A percentile compares a stretch with the other conserved stretches of the same genome.
These are phyloP conservation scores for Zaprionus nigranus DNA, from an alignment of 1,140 invertebrate genomes.

Conservation along the genomic window DNA sequence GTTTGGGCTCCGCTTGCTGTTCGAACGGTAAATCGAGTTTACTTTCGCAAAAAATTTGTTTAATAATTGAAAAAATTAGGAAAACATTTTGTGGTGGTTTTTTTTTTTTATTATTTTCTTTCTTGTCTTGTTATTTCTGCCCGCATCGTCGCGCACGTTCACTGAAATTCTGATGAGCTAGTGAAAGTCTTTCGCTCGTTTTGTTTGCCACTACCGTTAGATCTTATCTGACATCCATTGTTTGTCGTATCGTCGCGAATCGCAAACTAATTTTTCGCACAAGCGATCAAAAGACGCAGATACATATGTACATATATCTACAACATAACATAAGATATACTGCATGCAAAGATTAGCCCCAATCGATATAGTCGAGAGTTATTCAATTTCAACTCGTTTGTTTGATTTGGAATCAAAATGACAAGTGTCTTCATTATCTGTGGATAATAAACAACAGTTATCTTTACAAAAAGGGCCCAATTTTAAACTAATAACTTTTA, in stretches of 20 bases:
- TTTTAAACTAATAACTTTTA: too few species aligned
- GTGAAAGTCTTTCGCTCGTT: slow-evolving; percentile 66
- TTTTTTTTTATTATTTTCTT: slow-evolving; percentile 34
- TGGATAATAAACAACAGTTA: too few species aligned
- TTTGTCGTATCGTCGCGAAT: slow-evolving; percentile 32
- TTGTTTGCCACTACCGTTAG: slow-evolving; percentile 40
- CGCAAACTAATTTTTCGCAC: slow-evolving; percentile 24
- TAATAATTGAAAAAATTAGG: slow-evolving; percentile 71
- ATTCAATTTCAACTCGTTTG: neutral
- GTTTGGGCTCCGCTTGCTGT: slow-evolving; percentile 1
- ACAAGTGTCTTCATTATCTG: neutral
- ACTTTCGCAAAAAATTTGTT: slow-evolving; percentile 80
- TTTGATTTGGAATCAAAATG: neutral
- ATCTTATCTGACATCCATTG: slow-evolving; percentile 40
- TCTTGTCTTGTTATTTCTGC: neutral
- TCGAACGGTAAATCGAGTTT: slow-evolving; percentile 56
- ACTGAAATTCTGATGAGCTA: slow-evolving; percentile 75
- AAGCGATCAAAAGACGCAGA: neutral
- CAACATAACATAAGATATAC: neutral
- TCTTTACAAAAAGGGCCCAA: too few species aligned
- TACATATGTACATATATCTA: neutral
- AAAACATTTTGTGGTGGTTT: slow-evolving; percentile 27
- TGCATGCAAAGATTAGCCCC: too few species aligned
- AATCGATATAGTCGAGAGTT: neutral
- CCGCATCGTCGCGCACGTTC: slow-evolving; percentile 34